These are phyloP conservation scores for Gymnorhina tibicen DNA, from an alignment of 2,113 vertebrate species.

Conservation along the genomic window DNA sequence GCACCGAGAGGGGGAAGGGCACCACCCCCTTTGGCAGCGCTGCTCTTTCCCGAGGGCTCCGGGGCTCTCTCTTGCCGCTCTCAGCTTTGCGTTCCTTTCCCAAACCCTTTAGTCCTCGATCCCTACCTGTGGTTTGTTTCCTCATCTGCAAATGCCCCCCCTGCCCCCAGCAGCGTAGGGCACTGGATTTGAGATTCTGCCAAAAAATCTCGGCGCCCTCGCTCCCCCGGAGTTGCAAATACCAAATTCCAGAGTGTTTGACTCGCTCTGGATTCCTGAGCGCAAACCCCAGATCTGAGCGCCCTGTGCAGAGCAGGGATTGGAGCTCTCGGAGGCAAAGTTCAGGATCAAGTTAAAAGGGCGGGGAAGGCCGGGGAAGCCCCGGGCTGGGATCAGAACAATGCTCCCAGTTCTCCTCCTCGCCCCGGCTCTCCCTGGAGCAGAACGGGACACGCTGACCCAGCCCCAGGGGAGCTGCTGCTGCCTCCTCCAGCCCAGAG, in stretches of 20 bases:
- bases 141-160: not conserved
- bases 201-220: not conserved
- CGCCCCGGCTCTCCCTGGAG: not conserved
- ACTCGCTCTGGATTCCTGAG: not conserved
- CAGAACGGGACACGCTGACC: accelerated
- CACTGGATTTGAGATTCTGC: not conserved
- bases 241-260: not conserved
- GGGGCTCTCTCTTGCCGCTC: not conserved
- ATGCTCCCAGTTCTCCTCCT: not conserved
- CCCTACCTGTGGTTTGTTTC: not conserved
- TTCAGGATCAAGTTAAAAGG: not conserved
- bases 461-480: not conserved
- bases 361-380: not conserved
- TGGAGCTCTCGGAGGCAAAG: not conserved
- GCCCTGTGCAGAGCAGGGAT: not conserved
- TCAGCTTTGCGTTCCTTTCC: not conserved
- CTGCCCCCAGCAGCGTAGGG: accelerated
- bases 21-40: not conserved
- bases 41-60: not conserved
- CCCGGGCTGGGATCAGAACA: not conserved
- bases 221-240: not conserved
- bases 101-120: accelerated
- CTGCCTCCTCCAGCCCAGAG: not conserved
- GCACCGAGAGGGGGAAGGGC: not conserved
- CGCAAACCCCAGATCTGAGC: not conserved